Conservation (phyloP, 2,113 vertebrate genomes). For the Sterna hirundo region DNA sequence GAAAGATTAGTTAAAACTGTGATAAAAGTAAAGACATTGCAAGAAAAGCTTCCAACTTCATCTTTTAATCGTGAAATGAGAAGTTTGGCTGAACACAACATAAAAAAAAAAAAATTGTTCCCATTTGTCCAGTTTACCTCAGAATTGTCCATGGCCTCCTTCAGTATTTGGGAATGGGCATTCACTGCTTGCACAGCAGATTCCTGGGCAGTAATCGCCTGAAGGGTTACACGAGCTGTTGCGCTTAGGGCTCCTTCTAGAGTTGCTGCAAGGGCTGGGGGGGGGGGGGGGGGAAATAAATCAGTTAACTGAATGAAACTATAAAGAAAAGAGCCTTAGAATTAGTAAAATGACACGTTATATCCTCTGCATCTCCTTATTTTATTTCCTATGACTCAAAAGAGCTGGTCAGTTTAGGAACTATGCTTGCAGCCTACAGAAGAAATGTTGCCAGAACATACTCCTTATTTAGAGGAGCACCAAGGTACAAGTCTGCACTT, state of each 20-base stretch:
- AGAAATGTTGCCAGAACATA: neutral
- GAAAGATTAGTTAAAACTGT: neutral
- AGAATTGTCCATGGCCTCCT: slow-evolving; percentile 89
- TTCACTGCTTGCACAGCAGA: slow-evolving; percentile 86
- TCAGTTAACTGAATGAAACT: neutral
- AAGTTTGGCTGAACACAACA: neutral
- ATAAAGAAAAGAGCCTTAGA: neutral
- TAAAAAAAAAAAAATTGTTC: neutral
- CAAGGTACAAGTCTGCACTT: neutral
- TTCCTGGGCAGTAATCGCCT: slow-evolving; percentile 89
- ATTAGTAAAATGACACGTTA: neutral
- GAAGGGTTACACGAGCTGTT: slow-evolving; percentile 82
- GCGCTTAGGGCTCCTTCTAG: slow-evolving; percentile 83
- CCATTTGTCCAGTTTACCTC: slow-evolving; percentile 75
- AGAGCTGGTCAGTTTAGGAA: neutral
- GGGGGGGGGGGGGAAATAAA: neutral
- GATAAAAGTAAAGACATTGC: neutral
- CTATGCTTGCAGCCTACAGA: neutral
- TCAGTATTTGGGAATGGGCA: slow-evolving; percentile 82
- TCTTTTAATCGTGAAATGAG: neutral
- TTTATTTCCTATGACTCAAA: neutral
- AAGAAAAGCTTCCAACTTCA: neutral
- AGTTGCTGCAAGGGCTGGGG: slow-evolving; percentile 79
- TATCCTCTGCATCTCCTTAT: neutral
- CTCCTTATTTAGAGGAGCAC: neutral